These are phyloP conservation scores for Stenurella melanura DNA, from an alignment of 2,888 invertebrate species.

Conservation along the genomic window DNA sequence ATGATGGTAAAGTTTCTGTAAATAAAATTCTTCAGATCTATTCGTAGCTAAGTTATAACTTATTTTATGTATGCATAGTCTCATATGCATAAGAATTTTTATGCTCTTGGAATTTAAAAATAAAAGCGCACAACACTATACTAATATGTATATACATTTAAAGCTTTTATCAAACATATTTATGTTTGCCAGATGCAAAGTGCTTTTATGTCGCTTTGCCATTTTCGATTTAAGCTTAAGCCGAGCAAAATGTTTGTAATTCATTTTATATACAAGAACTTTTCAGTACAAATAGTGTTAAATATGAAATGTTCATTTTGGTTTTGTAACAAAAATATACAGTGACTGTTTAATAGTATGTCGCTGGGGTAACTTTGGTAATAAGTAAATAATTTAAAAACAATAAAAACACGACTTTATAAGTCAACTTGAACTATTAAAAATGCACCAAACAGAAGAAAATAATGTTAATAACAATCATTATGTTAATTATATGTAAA, in stretches of 20 bases:
- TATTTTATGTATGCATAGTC: slow-evolving; percentile 13
- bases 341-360: too few relatives aligned
- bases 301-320: too few relatives aligned
- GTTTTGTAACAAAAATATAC: too few relatives aligned
- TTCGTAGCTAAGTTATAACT: background rate
- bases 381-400: too few relatives aligned
- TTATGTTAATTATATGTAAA: too few relatives aligned
- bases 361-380: too few relatives aligned
- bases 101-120: background rate
- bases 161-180: background rate
- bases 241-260: background rate
- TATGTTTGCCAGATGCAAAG: background rate
- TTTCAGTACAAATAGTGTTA: background rate
- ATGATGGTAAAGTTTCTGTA: slow-evolving; percentile 15
- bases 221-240: background rate
- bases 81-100: background rate
- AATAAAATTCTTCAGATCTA: background rate
- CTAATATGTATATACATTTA: background rate
- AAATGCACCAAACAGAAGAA: too few relatives aligned
- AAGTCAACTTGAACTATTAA: too few relatives aligned
- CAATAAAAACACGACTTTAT: too few relatives aligned
- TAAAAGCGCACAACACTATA: background rate
- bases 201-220: background rate
- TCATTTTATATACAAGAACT: background rate
- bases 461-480: too few relatives aligned